Conservation (phyloP, 2,113 vertebrate genomes). For the Actinemys pallida region DNA sequence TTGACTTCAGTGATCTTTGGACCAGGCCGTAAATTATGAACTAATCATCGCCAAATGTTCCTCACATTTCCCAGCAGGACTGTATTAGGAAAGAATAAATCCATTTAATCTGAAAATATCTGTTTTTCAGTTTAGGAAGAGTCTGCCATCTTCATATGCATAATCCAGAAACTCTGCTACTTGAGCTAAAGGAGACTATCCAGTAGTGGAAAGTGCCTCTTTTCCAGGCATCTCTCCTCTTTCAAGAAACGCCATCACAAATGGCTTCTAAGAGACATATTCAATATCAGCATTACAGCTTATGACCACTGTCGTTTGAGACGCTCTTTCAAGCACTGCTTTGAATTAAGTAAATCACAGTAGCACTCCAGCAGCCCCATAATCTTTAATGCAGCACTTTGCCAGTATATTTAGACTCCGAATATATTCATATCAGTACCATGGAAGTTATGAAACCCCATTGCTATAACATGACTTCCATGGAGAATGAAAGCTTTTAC, state of each 20-base stretch:
- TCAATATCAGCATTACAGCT: constrained; percentile 52
- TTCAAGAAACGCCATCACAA: constrained; percentile 62
- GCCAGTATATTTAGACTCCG: constrained; percentile 55
- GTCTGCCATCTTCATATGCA: constrained; percentile 28
- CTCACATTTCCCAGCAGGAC: neutral
- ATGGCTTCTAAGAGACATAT: constrained; percentile 61
- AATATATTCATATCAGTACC: constrained; percentile 41
- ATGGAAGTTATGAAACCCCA: constrained; percentile 57
- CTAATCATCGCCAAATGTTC: neutral
- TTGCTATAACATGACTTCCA: neutral
- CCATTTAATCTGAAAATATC: constrained; percentile 64
- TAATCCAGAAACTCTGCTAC: constrained; percentile 54
- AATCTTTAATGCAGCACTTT: constrained; percentile 50
- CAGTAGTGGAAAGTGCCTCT: constrained; percentile 28
- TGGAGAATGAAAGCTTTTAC: constrained; percentile 47
- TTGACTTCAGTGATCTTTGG: neutral
- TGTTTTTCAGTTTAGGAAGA: neutral
- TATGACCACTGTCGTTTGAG: constrained; percentile 63
- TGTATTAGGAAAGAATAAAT: constrained; percentile 11
- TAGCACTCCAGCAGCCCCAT: constrained; percentile 33
- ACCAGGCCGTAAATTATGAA: neutral
- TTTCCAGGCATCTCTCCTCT: constrained; percentile 23
- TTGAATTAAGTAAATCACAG: constrained; percentile 63
- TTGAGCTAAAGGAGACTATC: neutral
- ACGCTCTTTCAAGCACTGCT: constrained; percentile 59